Evolutionary conservation across 2,888 invertebrate species (phyloP).

Genomic region (Melanostoma scalare): DNA sequence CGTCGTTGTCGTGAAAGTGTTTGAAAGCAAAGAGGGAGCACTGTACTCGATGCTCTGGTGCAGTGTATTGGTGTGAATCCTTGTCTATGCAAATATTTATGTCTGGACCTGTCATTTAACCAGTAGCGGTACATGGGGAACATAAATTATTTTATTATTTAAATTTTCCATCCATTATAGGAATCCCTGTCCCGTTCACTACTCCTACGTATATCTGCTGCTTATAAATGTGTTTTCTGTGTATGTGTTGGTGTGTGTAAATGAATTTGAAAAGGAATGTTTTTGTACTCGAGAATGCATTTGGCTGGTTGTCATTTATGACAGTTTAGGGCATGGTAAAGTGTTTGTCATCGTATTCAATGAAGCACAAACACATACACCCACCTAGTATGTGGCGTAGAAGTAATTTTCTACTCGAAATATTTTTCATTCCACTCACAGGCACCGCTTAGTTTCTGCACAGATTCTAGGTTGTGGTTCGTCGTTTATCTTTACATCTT

Average conservation of each 20-base stretch:
- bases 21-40: not conserved
- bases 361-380: not conserved
- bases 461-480: too few relatives aligned
- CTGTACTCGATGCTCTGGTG: constrained; percentile 6
- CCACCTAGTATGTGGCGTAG: not conserved
- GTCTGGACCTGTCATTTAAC: constrained; percentile 81
- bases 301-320: constrained; percentile 57
- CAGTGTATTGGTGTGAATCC: constrained; percentile 70
- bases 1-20: too few relatives aligned
- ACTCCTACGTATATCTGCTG: not conserved
- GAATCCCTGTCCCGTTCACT: constrained; percentile 32
- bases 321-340: constrained; percentile 30
- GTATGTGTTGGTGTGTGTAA: constrained; percentile 7
- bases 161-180: constrained; percentile 71
- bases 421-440: not conserved
- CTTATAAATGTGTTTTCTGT: constrained; percentile 19
- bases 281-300: constrained; percentile 53
- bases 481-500: too few relatives aligned
- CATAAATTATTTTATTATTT: constrained; percentile 76
- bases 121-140: constrained; percentile 73
- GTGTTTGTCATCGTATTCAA: constrained; percentile 16
- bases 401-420: not conserved
- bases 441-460: too few relatives aligned
- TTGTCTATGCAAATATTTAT: constrained; percentile 82
- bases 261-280: constrained; percentile 40